phyloP scores from a whole-genome alignment of 2,888 invertebrate species.

The Acanthosepion lycidas region DNA sequence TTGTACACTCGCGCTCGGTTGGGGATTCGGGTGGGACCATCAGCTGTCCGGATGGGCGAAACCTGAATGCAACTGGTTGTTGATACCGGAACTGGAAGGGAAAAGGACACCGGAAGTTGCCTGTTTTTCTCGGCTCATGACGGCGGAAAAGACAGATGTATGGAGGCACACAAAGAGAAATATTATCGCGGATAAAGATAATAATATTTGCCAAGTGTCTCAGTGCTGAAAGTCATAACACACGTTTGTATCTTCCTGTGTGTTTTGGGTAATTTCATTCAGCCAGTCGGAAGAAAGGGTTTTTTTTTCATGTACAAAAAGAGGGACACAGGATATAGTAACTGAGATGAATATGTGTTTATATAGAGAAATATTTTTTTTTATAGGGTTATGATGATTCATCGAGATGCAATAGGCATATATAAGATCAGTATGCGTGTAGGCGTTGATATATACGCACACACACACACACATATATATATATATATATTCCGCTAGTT shows the following conservation, averaged over 20 bases:
- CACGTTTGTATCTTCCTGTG: not conserved
- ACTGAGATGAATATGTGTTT: not conserved
- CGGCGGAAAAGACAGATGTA: slow-evolving; percentile 21
- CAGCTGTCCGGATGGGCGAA: slow-evolving; percentile 21
- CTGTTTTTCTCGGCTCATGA: not conserved
- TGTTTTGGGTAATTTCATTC: not conserved
- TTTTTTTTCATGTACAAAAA: not conserved
- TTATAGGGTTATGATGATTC: not conserved
- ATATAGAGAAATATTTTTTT: not conserved
- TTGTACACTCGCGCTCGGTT: not conserved
- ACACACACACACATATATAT: too few relatives aligned
- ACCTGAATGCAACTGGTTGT: slow-evolving; percentile 18
- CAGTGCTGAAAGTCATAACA: not conserved
- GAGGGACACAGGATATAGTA: not conserved
- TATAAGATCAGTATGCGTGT: too few relatives aligned
- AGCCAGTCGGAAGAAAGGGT: not conserved
- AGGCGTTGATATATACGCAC: too few relatives aligned
- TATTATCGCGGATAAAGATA: not conserved
- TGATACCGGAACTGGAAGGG: not conserved
- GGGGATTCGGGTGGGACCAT: not conserved
- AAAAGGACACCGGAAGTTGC: slow-evolving; percentile 5
- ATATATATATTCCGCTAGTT: too few relatives aligned
- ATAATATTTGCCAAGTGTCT: not conserved
- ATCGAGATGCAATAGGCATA: not conserved
- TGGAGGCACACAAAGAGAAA: slow-evolving; percentile 20